Conservation (phyloP, 2,888 invertebrate species). For the Erebia palarica region DNA sequence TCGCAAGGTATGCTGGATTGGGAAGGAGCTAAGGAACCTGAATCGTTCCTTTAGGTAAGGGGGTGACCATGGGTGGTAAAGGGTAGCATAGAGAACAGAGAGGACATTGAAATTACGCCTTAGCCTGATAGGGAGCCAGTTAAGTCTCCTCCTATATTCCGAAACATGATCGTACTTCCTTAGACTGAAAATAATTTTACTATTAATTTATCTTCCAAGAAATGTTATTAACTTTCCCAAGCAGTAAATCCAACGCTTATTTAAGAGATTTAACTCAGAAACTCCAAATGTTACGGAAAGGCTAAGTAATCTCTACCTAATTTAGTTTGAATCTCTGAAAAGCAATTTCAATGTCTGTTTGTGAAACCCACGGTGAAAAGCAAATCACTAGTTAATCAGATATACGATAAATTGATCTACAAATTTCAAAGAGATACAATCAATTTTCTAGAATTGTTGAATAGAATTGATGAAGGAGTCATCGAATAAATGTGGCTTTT, state of each 20-base stretch:
- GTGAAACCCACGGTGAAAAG: neutral
- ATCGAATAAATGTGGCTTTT: neutral
- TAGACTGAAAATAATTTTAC: no score
- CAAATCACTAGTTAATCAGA: conserved; percentile 16
- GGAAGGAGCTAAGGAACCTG: no score
- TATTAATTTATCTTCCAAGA: neutral
- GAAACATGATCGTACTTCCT: no score
- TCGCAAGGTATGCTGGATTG: no score
- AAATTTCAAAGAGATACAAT: neutral
- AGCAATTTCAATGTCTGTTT: conserved; percentile 21
- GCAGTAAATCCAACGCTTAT: neutral
- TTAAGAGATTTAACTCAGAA: neutral
- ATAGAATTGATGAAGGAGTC: neutral
- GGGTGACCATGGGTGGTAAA: no score
- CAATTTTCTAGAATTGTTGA: neutral
- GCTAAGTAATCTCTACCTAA: conserved; percentile 8
- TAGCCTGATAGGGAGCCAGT: no score
- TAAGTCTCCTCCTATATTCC: no score
- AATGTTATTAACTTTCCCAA: neutral
- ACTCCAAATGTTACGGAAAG: conserved; percentile 5
- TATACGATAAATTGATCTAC: conserved; percentile 1
- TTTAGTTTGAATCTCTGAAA: conserved; percentile 12
- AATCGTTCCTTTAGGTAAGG: no score
- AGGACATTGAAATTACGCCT: no score
- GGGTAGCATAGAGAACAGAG: no score